Percentiles rank a stretch among this genome's conserved stretches.
Evolutionary conservation across 2,797 vertebrate species (phyloP).

Genomic region (Gouania willdenowi): DNA sequence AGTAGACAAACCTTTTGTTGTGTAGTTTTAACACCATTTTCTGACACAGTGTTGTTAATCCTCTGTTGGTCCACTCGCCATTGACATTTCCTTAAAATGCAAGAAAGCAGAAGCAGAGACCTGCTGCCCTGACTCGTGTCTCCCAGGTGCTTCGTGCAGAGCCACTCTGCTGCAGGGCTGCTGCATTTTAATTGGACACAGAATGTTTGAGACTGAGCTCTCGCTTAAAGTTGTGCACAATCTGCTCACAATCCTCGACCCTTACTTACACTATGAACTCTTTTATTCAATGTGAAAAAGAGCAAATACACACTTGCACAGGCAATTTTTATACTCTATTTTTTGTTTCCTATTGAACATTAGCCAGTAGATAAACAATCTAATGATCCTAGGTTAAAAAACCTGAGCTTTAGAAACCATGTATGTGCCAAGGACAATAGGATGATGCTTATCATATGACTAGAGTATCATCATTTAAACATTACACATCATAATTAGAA

Average conservation of each 20-base stretch:
- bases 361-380: no score
- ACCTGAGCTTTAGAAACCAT: no score
- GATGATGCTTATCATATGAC: no score
- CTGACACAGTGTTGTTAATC: constrained; percentile 26
- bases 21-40: constrained; percentile 21
- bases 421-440: no score
- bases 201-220: constrained; percentile 1
- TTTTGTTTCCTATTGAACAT: no score
- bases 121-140: constrained; percentile 32
- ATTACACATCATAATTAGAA: no score
- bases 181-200: constrained; percentile 45
- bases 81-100: constrained; percentile 31
- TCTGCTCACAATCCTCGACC: background rate
- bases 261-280: background rate
- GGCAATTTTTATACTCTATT: no score
- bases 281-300: background rate
- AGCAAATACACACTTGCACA: background rate
- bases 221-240: no score
- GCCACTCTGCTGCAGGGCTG: constrained; percentile 27
- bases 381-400: no score
- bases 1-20: no score
- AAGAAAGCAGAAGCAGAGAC: constrained; percentile 30
- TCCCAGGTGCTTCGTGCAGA: constrained; percentile 37
- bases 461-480: no score
- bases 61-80: constrained; percentile 23